Conservation (phyloP, 1,140 invertebrate species). For the Sarcophaga peregrina region DNA sequence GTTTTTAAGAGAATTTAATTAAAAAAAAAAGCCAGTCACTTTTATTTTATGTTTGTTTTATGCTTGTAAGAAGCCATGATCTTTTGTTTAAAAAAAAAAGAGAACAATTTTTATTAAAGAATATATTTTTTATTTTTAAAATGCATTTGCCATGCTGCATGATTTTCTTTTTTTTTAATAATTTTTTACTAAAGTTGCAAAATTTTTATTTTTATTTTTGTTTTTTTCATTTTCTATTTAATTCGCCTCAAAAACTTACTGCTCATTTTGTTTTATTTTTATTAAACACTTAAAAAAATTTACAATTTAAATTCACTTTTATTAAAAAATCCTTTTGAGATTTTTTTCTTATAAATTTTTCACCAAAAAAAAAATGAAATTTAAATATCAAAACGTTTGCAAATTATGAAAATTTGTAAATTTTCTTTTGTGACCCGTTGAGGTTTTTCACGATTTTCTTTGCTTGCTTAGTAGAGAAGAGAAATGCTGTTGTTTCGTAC, state of each 20-base stretch:
- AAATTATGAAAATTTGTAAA: conserved; percentile 17
- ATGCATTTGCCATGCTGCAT: conserved; percentile 40
- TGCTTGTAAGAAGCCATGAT: not conserved
- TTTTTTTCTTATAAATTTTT: conserved; percentile 32
- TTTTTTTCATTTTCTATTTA: conserved; percentile 29
- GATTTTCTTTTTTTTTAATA: too few species aligned
- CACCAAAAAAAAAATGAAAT: conserved; percentile 24
- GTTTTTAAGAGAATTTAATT: not conserved
- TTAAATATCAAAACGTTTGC: conserved; percentile 16
- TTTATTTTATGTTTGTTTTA: not conserved
- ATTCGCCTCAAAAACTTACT: conserved; percentile 44
- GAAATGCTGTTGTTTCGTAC: conserved; percentile 47
- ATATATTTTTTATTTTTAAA: not conserved
- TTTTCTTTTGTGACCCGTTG: conserved; percentile 43
- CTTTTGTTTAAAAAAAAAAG: not conserved
- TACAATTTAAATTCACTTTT: not conserved
- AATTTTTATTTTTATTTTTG: conserved; percentile 42
- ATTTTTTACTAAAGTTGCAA: conserved; percentile 1
- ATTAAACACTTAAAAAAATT: conserved; percentile 41
- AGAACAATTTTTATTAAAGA: not conserved
- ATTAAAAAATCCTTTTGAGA: conserved; percentile 39
- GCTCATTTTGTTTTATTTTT: conserved; percentile 47
- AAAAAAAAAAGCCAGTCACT: not conserved
- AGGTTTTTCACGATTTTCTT: conserved; percentile 32
- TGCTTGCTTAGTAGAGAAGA: conserved; percentile 30